A percentile compares a stretch with the other conserved stretches of the same genome.
Evolutionary conservation across 2,113 vertebrate genomes (phyloP).

Genomic region (Sylvietta virens): DNA sequence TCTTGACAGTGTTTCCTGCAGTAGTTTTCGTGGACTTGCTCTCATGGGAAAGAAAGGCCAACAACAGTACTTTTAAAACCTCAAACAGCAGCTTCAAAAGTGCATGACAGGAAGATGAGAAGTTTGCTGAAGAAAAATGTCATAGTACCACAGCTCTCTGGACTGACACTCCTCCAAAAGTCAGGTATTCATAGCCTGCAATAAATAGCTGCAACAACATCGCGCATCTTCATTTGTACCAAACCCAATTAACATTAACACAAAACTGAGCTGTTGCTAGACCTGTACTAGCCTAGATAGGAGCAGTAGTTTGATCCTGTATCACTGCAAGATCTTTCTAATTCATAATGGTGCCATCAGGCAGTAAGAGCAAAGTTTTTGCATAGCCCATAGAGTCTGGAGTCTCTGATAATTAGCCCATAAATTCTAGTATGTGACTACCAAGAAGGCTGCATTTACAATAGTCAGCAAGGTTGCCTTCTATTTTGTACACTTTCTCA

Average conservation of each 20-base stretch:
- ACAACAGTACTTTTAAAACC: background rate
- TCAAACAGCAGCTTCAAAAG: background rate
- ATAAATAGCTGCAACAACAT: background rate
- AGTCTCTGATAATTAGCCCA: background rate
- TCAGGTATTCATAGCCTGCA: background rate
- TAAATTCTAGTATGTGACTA: background rate
- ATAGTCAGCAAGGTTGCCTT: background rate
- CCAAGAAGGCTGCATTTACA: background rate
- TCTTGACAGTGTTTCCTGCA: background rate
- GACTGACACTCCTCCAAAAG: background rate
- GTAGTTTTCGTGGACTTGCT: background rate
- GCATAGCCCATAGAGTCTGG: background rate
- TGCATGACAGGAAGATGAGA: background rate
- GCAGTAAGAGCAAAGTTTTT: background rate
- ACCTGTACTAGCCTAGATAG: background rate
- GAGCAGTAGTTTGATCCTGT: background rate
- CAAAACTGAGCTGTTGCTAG: background rate
- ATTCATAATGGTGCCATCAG: background rate
- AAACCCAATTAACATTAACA: background rate
- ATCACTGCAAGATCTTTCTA: background rate
- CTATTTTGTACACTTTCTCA: background rate
- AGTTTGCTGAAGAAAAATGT: background rate
- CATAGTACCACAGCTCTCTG: background rate
- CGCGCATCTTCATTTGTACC: background rate
- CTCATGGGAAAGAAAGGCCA: background rate